Evolutionary conservation across 2,797 vertebrate genomes (phyloP).

Genomic region (Acanthopagrus latus): DNA sequence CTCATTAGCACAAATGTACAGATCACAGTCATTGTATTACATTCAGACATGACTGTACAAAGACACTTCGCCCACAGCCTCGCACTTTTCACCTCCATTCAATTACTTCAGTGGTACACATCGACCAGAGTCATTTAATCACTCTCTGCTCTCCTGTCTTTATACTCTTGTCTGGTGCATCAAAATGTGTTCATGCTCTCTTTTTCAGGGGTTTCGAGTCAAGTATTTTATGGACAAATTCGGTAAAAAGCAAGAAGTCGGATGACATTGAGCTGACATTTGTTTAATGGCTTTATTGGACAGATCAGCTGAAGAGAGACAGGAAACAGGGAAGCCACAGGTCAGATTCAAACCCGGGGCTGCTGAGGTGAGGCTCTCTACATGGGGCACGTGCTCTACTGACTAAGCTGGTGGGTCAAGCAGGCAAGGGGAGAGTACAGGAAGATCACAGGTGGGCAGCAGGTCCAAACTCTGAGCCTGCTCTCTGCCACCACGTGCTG

Average conservation of each 20-base stretch:
- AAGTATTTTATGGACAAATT: neutral
- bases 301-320: too few relatives aligned
- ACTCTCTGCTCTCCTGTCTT: neutral
- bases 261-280: neutral
- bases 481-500: neutral
- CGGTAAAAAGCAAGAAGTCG: too few relatives aligned
- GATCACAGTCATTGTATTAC: slow-evolving; percentile 24
- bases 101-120: slow-evolving; percentile 6
- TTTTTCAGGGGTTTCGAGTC: neutral
- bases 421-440: neutral
- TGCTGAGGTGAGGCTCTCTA: too few relatives aligned
- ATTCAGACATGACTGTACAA: slow-evolving; percentile 3
- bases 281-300: neutral
- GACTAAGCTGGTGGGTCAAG: too few relatives aligned
- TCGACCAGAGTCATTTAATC: slow-evolving; percentile 12
- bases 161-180: neutral
- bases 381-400: too few relatives aligned
- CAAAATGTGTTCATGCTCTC: neutral
- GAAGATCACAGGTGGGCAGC: too few relatives aligned
- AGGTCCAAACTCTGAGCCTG: neutral
- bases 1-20: slow-evolving; percentile 19
- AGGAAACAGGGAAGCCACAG: too few relatives aligned
- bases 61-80: neutral
- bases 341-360: too few relatives aligned
- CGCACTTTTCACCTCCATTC: slow-evolving; percentile 25